Evolutionary conservation across 2,797 vertebrate species (phyloP), one percentile per base, ranked within the genome.

Genomic region (Columba guinea): DNA sequence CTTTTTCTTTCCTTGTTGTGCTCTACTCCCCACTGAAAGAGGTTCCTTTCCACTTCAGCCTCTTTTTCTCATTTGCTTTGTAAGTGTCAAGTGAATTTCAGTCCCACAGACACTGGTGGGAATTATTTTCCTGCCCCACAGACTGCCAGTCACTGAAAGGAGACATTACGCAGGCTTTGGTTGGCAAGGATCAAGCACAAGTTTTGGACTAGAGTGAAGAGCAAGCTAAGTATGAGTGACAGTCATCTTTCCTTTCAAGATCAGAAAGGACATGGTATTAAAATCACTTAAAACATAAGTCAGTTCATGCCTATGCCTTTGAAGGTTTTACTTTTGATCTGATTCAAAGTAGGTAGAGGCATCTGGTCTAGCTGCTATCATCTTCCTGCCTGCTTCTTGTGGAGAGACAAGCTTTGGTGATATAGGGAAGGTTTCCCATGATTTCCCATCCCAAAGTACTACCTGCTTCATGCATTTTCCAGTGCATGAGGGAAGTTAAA

Each of bases 1-100:
- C 96, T 94, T 97, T 96, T 95, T 95, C 96, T 97, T 96, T 97
- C 81, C 94, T 95, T 91, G 28, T 94, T 93, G 91, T 94, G 90
- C 87, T 90, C 81, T 94, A 73, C 83, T 95, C 69, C 56, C 74
- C 87, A 74, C 69, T 58, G 41, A 89, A 93, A 88, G 86, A 69
- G 70, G 32, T 52, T 71, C 37, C 32, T 87, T 94, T 92, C 56
- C 77, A 82, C 74, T 96, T 93, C 85, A 67, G 28, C 65, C 37
- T 55, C 48, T 87, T 93, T 96, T 92, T 94, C 46, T 88, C 85
- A 56, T 96, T 91, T 96, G 84, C 71, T 94, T 94, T 96, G 62
- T 95, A 97, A 95, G 93, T 44, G 48, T 70, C 35, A 64, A 59
- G 59, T 90, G 96, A 95, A 86, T 94, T 94, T 91, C 84, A 71